Evolutionary conservation across 2,113 vertebrate species (phyloP).

Genomic region (Varanus salvator): DNA sequence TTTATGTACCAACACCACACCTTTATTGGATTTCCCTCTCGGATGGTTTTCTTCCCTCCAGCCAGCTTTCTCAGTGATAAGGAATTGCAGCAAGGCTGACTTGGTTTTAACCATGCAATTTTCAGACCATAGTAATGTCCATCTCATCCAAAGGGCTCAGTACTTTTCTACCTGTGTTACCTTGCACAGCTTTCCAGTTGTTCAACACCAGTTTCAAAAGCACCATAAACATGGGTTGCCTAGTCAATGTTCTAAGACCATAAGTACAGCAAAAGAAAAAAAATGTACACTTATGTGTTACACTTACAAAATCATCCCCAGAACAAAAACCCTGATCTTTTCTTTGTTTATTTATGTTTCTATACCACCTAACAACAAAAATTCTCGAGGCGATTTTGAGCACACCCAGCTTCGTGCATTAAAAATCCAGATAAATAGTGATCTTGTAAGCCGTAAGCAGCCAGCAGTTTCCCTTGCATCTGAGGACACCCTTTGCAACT

Average conservation of each 20-base stretch:
- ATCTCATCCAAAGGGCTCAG: background rate
- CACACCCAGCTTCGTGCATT: too few relatives aligned
- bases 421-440: background rate
- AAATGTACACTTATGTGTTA: background rate
- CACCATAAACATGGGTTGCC: background rate
- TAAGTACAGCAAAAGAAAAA: background rate
- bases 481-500: background rate
- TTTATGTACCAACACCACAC: slow-evolving; percentile 63
- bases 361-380: background rate
- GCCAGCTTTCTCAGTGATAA: slow-evolving; percentile 34
- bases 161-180: background rate
- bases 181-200: background rate
- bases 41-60: background rate
- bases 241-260: background rate
- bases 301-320: background rate
- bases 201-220: background rate
- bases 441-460: background rate
- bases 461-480: background rate
- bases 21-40: slow-evolving; percentile 60
- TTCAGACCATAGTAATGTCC: background rate
- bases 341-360: background rate
- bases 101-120: background rate
- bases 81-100: background rate
- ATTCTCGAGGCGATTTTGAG: background rate
- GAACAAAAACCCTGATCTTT: background rate